Evolutionary conservation across 92 coral and sea anemone species (phyloP).

Genomic region (Epizoanthus illoricatus): DNA sequence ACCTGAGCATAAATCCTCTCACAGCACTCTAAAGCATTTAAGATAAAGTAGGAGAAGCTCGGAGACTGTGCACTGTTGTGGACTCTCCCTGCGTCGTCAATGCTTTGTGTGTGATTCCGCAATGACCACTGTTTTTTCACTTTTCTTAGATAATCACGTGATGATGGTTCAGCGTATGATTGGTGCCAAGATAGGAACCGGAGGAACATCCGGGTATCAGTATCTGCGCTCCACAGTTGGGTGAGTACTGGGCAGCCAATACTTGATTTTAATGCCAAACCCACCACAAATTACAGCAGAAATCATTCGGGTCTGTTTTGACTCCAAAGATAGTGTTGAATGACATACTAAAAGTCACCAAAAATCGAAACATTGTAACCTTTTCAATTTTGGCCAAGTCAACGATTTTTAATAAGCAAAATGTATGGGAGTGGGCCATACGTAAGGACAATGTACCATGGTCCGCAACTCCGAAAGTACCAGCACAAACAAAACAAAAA

Average conservation of each 20-base stretch:
- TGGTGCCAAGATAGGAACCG: conserved; percentile 91
- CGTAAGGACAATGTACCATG: too few relatives aligned
- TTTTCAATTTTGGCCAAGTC: not conserved
- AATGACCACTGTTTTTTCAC: not conserved
- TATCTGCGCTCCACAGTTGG: conserved; percentile 93
- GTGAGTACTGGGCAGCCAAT: conserved; percentile 41
- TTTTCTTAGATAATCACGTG: conserved; percentile 80
- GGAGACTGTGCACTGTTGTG: not conserved
- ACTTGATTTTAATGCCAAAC: not conserved
- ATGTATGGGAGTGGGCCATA: too few relatives aligned
- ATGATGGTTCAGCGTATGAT: conserved; percentile 96
- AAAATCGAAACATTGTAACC: not conserved
- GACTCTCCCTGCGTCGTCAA: not conserved
- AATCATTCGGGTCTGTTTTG: not conserved
- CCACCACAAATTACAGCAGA: not conserved
- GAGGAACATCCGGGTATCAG: conserved; percentile 95
- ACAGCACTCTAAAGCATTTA: too few relatives aligned
- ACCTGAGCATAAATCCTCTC: too few relatives aligned
- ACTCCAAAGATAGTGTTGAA: not conserved
- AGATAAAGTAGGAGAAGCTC: too few relatives aligned
- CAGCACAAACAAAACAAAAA: too few relatives aligned
- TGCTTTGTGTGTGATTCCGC: too few relatives aligned
- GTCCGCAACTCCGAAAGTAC: too few relatives aligned
- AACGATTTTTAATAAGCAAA: too few relatives aligned
- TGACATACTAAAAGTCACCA: too few relatives aligned